Base-by-base conservation (phyloP, 2,797 vertebrate genomes). In the Onychomys leucogaster region DNA sequence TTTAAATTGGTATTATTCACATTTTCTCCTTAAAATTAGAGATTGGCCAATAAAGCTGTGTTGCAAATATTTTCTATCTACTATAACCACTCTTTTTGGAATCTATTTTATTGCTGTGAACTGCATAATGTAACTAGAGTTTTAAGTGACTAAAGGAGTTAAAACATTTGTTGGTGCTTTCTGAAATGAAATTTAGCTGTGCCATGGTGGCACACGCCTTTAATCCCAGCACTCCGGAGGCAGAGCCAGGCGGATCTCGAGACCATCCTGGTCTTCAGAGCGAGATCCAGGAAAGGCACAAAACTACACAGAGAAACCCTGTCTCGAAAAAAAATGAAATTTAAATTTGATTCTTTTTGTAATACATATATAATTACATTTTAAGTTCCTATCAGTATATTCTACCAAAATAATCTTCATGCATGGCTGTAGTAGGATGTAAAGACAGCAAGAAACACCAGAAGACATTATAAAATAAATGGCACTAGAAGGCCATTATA, bases 381-480 rank as follows among this genome's bases (percentile, higher is more conserved):
- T 91, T 41, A 57, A 41, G 57, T 86, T 96, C 93, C 13, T 91
- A 7, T 43, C 12, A 69, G 4, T 83, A 82, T 90, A 85, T 73
- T 73, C 10, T 73, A 41, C 71, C 37, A 25, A 52, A 89, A 37
- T 37, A 77, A 73, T 65, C 12, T 32, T 71, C 34, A 19, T 84
- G 65, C 2, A 23, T 6, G 57, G 12, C 2, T 67, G 12, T 84
- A 34, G 29, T 57, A 46, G 92, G 16, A 46, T 11, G 32, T 92
- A 55, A 84, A 80, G 16, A 19, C 46, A 83, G 5, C 8, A 8
- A 49, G 27, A 29, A 75, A 76, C 19, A 43, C 4, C 67, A 63
- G 10, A 94, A 82, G 73, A 12, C 13, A 93, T 83, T 92, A 46
- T 21, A 91, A 76, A 93, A 81, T 76, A 90, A 89, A 52, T 76